Evolutionary conservation across 2,797 vertebrate species (phyloP).

Genomic region (Tragopan temminckii): DNA sequence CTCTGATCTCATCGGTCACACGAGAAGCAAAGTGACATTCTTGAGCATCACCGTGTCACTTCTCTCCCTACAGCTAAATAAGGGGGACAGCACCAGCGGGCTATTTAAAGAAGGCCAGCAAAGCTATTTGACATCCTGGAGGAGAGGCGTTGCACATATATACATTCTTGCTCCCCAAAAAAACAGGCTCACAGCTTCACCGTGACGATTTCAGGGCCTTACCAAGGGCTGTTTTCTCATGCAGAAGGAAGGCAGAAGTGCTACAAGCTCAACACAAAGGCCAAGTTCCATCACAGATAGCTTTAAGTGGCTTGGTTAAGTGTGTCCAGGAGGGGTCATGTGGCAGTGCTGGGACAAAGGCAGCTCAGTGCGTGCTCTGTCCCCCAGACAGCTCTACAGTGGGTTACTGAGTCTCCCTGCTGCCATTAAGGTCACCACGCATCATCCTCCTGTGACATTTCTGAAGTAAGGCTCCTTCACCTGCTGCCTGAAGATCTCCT

Average conservation of each 20-base stretch:
- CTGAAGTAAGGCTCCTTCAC: not conserved
- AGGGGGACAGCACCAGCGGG: not conserved
- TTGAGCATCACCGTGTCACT: constrained; percentile 13
- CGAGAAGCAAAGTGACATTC: constrained; percentile 58
- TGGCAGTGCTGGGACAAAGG: not conserved
- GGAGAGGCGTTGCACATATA: not conserved
- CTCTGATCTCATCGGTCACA: constrained; percentile 66
- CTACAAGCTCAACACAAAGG: not conserved
- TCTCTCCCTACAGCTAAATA: constrained; percentile 39
- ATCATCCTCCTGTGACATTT: not conserved
- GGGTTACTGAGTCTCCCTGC: not conserved
- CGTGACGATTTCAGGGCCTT: not conserved
- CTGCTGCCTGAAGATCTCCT: not conserved
- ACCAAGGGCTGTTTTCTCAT: not conserved
- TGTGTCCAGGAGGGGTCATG: accelerated
- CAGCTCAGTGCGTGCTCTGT: not conserved
- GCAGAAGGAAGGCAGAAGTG: not conserved
- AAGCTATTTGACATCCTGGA: not conserved
- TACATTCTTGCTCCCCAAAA: not conserved
- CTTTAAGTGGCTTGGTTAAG: not conserved
- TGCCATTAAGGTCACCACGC: not conserved
- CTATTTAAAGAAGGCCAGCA: constrained; percentile 51
- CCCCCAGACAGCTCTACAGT: not conserved
- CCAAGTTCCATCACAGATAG: not conserved
- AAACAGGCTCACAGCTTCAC: not conserved